Conservation (phyloP, 2,888 invertebrate species). For the Coenonympha glycerion region DNA sequence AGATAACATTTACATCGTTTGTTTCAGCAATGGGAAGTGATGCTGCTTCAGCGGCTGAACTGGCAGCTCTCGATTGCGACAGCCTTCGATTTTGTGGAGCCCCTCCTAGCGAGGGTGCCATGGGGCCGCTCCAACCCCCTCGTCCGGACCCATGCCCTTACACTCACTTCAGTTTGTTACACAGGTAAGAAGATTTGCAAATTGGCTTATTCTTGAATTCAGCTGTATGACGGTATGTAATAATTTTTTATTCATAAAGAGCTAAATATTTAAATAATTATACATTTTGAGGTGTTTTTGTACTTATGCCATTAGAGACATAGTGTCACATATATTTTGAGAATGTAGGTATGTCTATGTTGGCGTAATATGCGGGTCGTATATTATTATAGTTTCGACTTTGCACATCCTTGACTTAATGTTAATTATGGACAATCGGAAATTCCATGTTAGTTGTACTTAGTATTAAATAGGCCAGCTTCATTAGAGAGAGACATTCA, state of each 20-base stretch:
- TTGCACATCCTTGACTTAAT: constrained; percentile 37
- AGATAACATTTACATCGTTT: too few species aligned
- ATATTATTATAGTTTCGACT: too few species aligned
- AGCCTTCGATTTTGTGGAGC: constrained; percentile 88
- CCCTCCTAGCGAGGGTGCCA: constrained; percentile 79
- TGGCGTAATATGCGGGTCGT: constrained; percentile 50
- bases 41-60: constrained; percentile 83
- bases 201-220: too few species aligned
- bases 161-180: constrained; percentile 85
- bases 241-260: too few species aligned
- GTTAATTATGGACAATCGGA: constrained; percentile 53
- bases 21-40: constrained; percentile 86
- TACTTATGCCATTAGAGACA: too few species aligned
- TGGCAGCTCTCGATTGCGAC: constrained; percentile 89
- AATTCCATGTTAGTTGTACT: constrained; percentile 14
- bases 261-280: too few species aligned
- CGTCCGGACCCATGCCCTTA: constrained; percentile 83
- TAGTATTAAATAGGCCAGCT: too few species aligned
- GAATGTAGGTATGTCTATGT: background rate
- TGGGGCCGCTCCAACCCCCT: constrained; percentile 78
- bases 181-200: constrained; percentile 84
- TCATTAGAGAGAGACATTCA: too few species aligned
- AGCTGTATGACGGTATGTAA: too few species aligned
- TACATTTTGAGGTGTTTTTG: too few species aligned
- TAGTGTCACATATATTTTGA: too few species aligned